These are phyloP conservation scores for Caenorhabditis brenneri DNA, from an alignment of 1,140 invertebrate genomes.

Conservation along the genomic window DNA sequence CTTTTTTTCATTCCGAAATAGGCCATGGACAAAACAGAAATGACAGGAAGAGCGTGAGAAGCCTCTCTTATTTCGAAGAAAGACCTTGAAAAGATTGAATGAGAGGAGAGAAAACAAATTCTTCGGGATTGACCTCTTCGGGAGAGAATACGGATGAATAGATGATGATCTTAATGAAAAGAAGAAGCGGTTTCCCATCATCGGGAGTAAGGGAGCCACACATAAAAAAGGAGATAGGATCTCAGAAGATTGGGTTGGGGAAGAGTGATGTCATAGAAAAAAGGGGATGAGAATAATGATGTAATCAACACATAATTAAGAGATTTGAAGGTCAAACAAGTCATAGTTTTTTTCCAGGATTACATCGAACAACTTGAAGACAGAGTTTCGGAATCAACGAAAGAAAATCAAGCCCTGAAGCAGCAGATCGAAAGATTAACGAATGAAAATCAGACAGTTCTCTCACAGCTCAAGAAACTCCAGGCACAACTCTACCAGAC, in stretches of 20 bases:
- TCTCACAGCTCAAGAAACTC: constrained; percentile 63
- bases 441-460: constrained; percentile 60
- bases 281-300: background rate
- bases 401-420: constrained; percentile 68
- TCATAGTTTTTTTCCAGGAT: constrained; percentile 66
- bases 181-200: background rate
- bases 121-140: constrained; percentile 2
- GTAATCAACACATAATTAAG: background rate
- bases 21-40: background rate
- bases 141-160: background rate
- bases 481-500: constrained; percentile 57
- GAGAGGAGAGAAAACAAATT: background rate
- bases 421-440: constrained; percentile 63
- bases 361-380: constrained; percentile 70
- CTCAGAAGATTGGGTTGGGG: too few relatives aligned
- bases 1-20: background rate
- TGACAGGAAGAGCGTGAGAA: constrained; percentile 15
- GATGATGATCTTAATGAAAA: background rate
- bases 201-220: background rate
- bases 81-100: too few relatives aligned
- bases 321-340: background rate
- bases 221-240: background rate
- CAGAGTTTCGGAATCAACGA: constrained; percentile 63
- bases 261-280: background rate
- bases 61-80: background rate